Evolutionary conservation across 2,797 vertebrate species (phyloP).

Genomic region (Myotis vivesi): DNA sequence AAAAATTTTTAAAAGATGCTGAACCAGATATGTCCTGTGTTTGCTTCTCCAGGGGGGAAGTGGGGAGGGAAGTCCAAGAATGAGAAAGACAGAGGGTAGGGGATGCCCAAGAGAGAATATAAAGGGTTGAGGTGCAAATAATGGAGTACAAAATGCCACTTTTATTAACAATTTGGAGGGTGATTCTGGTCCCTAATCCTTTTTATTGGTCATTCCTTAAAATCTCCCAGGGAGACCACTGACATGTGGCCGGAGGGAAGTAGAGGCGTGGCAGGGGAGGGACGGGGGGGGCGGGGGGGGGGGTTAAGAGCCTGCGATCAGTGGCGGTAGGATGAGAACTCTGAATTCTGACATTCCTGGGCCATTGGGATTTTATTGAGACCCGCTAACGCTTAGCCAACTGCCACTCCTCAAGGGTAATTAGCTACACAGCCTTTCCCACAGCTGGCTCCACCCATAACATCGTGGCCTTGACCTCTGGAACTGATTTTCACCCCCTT

Average conservation of each 20-base stretch:
- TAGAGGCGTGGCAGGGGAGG: slow-evolving; percentile 15
- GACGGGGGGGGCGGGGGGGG: not conserved
- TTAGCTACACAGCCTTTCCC: slow-evolving; percentile 55
- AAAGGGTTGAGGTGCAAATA: slow-evolving; percentile 59
- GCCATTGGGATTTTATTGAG: slow-evolving; percentile 53
- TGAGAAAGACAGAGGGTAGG: not conserved
- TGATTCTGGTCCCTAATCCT: slow-evolving; percentile 58
- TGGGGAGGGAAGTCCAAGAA: not conserved
- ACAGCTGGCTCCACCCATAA: not conserved
- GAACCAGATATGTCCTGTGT: not conserved
- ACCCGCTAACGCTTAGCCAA: slow-evolving; percentile 47
- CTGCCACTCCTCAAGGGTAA: slow-evolving; percentile 17
- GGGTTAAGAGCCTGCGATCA: not conserved
- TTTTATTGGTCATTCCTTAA: slow-evolving; percentile 61
- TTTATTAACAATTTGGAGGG: slow-evolving; percentile 67
- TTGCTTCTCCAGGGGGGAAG: not conserved
- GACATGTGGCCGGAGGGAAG: slow-evolving; percentile 65
- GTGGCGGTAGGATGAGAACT: not conserved
- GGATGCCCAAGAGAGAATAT: not conserved
- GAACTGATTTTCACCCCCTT: slow-evolving; percentile 28
- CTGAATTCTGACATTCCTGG: slow-evolving; percentile 61
- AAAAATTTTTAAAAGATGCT: not conserved
- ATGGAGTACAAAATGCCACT: slow-evolving; percentile 71
- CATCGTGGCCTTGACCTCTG: slow-evolving; percentile 43
- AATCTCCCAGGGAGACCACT: slow-evolving; percentile 63